Evolutionary conservation across 2,797 vertebrate species (phyloP).

Genomic region (Onychomys torridus): DNA sequence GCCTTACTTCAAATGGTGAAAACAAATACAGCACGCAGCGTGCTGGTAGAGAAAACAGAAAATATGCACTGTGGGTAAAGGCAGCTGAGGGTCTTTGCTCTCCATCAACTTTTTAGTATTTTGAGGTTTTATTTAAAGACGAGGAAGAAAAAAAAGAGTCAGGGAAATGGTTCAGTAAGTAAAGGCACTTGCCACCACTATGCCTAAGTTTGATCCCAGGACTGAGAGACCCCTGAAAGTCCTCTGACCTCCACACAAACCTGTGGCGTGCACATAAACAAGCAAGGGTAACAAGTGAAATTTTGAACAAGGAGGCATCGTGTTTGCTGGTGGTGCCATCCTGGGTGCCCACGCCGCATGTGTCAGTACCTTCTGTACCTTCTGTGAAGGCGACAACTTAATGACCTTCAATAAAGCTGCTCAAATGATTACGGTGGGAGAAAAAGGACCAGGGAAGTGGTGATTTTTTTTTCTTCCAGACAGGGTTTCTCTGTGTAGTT

Average conservation of each 20-base stretch:
- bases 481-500: neutral
- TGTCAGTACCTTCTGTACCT: neutral
- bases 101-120: neutral
- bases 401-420: neutral
- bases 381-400: neutral
- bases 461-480: neutral
- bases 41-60: neutral
- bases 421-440: neutral
- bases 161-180: neutral
- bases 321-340: neutral
- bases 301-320: neutral
- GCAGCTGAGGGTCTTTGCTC: neutral
- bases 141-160: neutral
- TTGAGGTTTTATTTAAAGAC: neutral
- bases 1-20: neutral
- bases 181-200: neutral
- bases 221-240: neutral
- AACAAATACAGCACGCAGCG: neutral
- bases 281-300: neutral
- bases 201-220: neutral
- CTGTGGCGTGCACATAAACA: neutral
- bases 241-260: neutral
- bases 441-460: neutral
- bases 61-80: neutral
- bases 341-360: neutral